Base-by-base conservation (phyloP, 2,888 invertebrate genomes). In the Cantharis lateralis region DNA sequence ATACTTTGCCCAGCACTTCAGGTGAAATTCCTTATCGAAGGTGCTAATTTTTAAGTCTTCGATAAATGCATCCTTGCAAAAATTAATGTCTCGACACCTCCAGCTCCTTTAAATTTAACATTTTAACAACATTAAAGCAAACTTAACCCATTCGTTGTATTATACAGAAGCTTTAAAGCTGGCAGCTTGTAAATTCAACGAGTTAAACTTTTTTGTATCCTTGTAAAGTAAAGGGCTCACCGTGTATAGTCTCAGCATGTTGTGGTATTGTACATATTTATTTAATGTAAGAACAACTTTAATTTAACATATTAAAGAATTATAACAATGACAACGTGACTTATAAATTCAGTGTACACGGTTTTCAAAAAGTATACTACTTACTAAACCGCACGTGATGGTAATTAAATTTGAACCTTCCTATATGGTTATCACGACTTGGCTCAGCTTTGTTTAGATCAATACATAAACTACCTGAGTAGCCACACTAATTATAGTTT, bases 341-440 rank as follows among this genome's bases (percentile, higher is more conserved):
- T 74, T 76, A 74, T 78, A 78, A 78, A 76, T 78, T 70, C 71
- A 68, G 64, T 24, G 68, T 78, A 76, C 76, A 78, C 71, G 78
- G 72, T 72, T 70, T 74, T 70, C 76, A 74, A 76, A 78, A 74
- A 78, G 76, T 72, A 48, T 72, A 79, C 84, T 83, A 83, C 84
- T 86, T 84, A 81, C 84, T 82, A 85, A 86, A 84, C 85, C 85
- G 86, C 86, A 87, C 87, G 87, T 87, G 87, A 87, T 83, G 82
- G 86, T 87, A 87, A 87, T 87, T 87, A 87, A 87, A 86, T 86
- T 85, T 83, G 83, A 86, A 83, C 83, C 84, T 84, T 85, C 85
- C 86, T 86, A 85, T 87, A 85, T 85, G 86, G 86, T 85, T 86
- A 86, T 86, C 87, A 87, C 87, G 87, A 87, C 85, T 85, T 87